Base-by-base conservation (phyloP, 2,888 invertebrate genomes). In the Tetanocera ferruginea region DNA sequence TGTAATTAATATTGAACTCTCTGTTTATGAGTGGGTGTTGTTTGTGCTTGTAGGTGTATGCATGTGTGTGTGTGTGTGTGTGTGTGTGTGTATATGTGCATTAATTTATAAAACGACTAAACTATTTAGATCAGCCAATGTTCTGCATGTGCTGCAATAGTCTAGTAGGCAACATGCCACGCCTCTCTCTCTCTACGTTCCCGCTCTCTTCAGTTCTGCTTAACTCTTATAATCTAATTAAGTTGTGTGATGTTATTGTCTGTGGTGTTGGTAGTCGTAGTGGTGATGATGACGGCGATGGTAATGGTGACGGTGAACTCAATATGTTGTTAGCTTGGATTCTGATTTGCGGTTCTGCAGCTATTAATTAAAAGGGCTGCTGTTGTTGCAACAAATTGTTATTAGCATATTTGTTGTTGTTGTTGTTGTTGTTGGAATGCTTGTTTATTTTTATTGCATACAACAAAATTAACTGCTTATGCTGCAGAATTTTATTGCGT, bases 301-400 rank as follows among this genome's bases (percentile, higher is more conserved):
- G 1, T 37, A 14, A 14, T 43, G 43, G 6, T 43, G 37, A 8
- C 11, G 43, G 43, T 43, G 43, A 43, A 43, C 43, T 43, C 43
- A 43, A 43, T 43, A 43, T 43, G 43, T 43, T 43, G 43, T 43
- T 43, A 43, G 43, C 43, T 43, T 28, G 25, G 60, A 25, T 28
- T 60, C 28, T 60, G 60, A 60, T 60, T 60, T 60, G 60, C 60
- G 23, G 60, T 28, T 28, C 25, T 60, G 28, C 28, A 60, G 25
- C 28, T 28, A 60, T 60, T 60, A 60, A 60, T 60, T 60, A 60
- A 60, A 60, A 60, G 60, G 28, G 60, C 23, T 60, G 17, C 60
- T 17, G 60, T 28, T 60, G 6, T 60, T 2, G 9, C 14, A 60
- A 28, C 23, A 60, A 60, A 60, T 25, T 60, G 8, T 60, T 28